These are phyloP conservation scores for Avahi laniger DNA, from an alignment of 2,797 vertebrate genomes.

Conservation along the genomic window DNA sequence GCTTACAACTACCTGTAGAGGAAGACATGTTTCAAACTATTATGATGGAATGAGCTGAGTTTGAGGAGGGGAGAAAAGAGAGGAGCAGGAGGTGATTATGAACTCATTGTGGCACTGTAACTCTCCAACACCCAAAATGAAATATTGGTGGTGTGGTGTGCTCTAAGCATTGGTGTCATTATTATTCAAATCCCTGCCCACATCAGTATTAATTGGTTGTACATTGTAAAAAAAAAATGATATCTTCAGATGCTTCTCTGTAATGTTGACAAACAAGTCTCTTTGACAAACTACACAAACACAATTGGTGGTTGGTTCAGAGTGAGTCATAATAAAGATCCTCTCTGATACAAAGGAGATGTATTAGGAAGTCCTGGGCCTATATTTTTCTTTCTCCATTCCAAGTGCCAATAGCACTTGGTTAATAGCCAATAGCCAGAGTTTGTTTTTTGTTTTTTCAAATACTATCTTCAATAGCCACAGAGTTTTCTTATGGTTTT, in stretches of 20 bases:
- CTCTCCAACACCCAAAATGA: not conserved
- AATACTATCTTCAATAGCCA: not conserved
- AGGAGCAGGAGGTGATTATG: not conserved
- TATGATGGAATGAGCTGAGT: not conserved
- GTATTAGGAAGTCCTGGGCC: not conserved
- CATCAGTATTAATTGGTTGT: not conserved
- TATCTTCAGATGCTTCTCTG: not conserved
- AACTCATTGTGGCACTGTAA: not conserved
- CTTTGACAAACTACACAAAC: slow-evolving; percentile 4
- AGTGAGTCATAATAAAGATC: not conserved
- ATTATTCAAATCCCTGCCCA: not conserved
- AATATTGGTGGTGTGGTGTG: not conserved
- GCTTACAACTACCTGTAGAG: not conserved
- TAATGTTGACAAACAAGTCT: not conserved
- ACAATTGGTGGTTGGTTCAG: not conserved
- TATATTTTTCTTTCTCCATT: slow-evolving; percentile 7
- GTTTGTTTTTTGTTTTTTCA: not conserved
- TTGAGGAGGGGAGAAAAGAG: not conserved
- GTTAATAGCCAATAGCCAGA: slow-evolving; percentile 9
- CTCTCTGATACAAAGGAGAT: not conserved
- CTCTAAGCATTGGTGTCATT: not conserved
- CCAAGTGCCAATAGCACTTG: not conserved
- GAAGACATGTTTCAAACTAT: not conserved
- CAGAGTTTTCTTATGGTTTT: slow-evolving; percentile 4
- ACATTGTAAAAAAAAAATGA: not conserved